phyloP scores from a whole-genome alignment of 2,888 invertebrate species.

The Drosophila emarginata region DNA sequence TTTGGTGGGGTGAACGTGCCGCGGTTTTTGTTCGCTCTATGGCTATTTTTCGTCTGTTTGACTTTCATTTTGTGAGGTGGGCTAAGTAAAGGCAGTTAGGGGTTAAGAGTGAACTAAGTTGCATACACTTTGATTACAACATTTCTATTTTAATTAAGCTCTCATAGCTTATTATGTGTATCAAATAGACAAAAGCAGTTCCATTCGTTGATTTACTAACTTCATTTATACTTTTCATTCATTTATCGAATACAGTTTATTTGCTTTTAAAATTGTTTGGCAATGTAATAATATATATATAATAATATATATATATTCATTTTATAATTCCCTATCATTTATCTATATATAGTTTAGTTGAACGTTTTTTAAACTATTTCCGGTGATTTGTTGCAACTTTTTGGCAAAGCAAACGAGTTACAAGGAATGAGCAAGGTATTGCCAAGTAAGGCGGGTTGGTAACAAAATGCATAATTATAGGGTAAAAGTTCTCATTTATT shows the following conservation, averaged over 20 bases:
- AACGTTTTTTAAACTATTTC: not conserved
- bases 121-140: constrained; percentile 17
- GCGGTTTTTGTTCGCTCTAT: constrained; percentile 56
- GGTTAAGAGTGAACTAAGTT: not conserved
- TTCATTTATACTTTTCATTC: not conserved
- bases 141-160: constrained; percentile 65
- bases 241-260: not conserved
- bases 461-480: constrained; percentile 64
- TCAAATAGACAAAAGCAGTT: not conserved
- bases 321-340: too few relatives aligned
- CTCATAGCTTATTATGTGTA: not conserved
- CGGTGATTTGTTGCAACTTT: not conserved
- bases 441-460: constrained; percentile 9
- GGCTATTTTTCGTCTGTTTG: constrained; percentile 46
- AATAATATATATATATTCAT: too few relatives aligned
- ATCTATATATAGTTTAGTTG: not conserved
- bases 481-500: constrained; percentile 67
- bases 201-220: not conserved
- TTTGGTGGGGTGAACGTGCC: constrained; percentile 64
- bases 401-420: not conserved
- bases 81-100: constrained; percentile 16
- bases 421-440: constrained; percentile 11
- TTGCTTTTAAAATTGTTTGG: not conserved
- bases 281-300: too few relatives aligned
- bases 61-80: constrained; percentile 10